Conservation (phyloP, 1,140 invertebrate species). For the Dermatophagoides farinae region DNA sequence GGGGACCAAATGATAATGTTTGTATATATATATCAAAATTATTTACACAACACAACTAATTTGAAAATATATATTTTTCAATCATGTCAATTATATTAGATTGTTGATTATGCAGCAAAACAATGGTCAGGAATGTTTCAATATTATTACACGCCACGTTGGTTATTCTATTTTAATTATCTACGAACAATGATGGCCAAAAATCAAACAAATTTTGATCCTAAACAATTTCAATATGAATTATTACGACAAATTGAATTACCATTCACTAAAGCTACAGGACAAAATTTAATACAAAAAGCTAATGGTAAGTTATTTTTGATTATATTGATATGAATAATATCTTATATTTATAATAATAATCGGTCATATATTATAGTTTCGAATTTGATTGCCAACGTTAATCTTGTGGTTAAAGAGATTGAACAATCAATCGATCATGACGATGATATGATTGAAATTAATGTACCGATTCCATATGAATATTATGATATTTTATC, state of each 20-base stretch:
- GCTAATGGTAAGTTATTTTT: neutral
- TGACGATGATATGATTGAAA: too few relatives aligned
- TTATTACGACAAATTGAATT: constrained; percentile 42
- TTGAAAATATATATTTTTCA: neutral
- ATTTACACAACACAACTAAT: neutral
- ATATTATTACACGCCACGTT: constrained; percentile 46
- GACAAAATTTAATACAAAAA: neutral
- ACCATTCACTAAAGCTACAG: constrained; percentile 34
- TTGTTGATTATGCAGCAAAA: constrained; percentile 17
- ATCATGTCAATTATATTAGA: constrained; percentile 8
- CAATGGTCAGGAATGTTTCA: constrained; percentile 26
- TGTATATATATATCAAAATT: neutral
- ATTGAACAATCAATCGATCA: neutral
- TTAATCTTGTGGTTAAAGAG: neutral
- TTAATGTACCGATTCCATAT: too few relatives aligned
- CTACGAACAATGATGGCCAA: constrained; percentile 30
- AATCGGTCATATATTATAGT: neutral
- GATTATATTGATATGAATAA: neutral
- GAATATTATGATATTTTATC: too few relatives aligned
- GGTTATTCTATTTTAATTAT: constrained; percentile 39
- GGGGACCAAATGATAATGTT: constrained; percentile 28
- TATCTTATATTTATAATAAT: neutral
- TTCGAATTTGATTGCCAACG: neutral
- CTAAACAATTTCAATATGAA: constrained; percentile 28
- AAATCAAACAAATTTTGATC: constrained; percentile 31